Conservation (phyloP, 35 echinoderm and acorn worm species). For the Amphiura filiformis region DNA sequence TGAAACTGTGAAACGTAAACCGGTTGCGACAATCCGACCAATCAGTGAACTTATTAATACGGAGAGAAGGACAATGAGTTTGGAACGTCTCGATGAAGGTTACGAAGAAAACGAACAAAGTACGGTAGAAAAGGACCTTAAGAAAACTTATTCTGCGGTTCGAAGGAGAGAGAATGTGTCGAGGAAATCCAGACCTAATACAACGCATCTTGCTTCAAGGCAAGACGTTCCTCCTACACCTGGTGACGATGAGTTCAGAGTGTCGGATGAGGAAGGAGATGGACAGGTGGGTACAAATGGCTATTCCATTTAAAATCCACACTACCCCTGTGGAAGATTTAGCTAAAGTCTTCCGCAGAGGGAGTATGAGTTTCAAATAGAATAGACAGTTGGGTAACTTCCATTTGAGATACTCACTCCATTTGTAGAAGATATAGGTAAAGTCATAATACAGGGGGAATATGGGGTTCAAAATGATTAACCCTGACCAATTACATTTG, state of each 20-base stretch:
- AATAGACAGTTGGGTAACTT: too few relatives aligned
- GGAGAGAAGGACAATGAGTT: conserved; percentile 18
- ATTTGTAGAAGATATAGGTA: too few relatives aligned
- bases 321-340: too few relatives aligned
- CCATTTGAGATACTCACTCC: too few relatives aligned
- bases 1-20: conserved; percentile 22
- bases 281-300: conserved; percentile 10
- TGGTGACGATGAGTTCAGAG: conserved; percentile 39
- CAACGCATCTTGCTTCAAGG: neutral
- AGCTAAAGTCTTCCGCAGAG: too few relatives aligned
- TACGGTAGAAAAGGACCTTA: neutral
- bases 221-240: neutral
- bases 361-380: too few relatives aligned
- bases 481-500: too few relatives aligned
- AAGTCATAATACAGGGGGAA: too few relatives aligned
- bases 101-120: conserved; percentile 28
- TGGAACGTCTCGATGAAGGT: conserved; percentile 46
- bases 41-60: conserved; percentile 42
- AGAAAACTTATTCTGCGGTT: neutral
- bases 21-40: conserved; percentile 38
- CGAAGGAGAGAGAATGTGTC: neutral
- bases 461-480: too few relatives aligned
- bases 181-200: neutral
- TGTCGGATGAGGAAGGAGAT: conserved; percentile 46
- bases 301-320: too few relatives aligned